Evolutionary conservation across 2,113 vertebrate species (phyloP), one percentile per base, ranked within the genome.

Genomic region (Varanus komodoensis): DNA sequence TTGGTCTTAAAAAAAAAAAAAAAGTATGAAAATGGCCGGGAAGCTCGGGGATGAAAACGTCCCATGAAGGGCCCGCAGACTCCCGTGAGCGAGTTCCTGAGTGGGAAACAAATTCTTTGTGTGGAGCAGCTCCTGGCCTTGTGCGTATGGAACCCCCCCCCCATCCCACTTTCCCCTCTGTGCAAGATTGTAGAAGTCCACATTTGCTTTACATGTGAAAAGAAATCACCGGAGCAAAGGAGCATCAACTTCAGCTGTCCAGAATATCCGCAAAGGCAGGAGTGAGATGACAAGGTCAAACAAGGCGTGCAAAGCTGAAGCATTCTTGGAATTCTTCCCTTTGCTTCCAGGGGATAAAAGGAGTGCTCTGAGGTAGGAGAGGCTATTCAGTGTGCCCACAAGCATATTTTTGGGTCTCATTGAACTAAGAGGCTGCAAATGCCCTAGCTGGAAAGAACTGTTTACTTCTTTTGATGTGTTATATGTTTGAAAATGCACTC

Each of bases 401-500:
- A 71, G 64, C 73, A 77, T 89, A 2, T 90, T 94, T 68, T 57
- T 90, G 64, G 77, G 71, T 92, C 71, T 95, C 57, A 14, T 61
- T 91, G 91, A 78, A 38, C 92, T 90, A 87, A 91, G 86, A 93
- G 57, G 82, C 84, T 87, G 61, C 44, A 94, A 92, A 25, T 93
- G 80, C 69, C 80, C 84, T 75, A 57, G 80, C 86, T 94, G 90
- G 93, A 92, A 94, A 89, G 92, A 91, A 92, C 79, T 83, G 57
- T 88, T 91, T 95, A n/a, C 11, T 89, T 90, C 92, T 96, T 89
- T 94, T 94, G 92, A 94, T 95, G 87, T 89, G 90, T 89, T 90
- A 1, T 93, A 90, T 90, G 82, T 95, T 95, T 96, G 95, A 94
- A 94, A 95, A 94, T 90, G 91, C 91, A 92, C 86, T 93, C 23